Conservation (phyloP, 2,113 vertebrate species). For the Lepisosteus oculatus region DNA sequence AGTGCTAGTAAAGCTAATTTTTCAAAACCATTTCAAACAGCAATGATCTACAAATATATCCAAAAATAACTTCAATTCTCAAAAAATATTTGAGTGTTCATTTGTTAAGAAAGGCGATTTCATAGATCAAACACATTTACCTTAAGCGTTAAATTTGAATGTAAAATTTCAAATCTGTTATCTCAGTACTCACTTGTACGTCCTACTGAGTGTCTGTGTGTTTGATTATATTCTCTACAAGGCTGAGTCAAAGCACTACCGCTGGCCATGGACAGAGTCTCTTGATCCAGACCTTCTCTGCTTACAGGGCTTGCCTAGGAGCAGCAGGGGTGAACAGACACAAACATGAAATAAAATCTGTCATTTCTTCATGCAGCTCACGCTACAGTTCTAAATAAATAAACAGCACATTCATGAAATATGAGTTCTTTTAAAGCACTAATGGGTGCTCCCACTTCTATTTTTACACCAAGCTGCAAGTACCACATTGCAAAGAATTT, state of each 20-base stretch:
- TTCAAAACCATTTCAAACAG: too few species aligned
- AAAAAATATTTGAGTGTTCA: too few species aligned
- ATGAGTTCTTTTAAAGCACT: constrained; percentile 5
- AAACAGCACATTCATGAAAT: constrained; percentile 54
- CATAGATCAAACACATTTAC: too few species aligned
- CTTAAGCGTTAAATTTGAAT: too few species aligned
- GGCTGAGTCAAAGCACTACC: constrained; percentile 66
- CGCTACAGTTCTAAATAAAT: constrained; percentile 71
- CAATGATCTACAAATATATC: too few species aligned
- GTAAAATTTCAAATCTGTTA: too few species aligned
- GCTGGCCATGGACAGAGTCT: constrained; percentile 62
- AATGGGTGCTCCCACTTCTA: too few species aligned
- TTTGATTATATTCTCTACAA: constrained; percentile 60
- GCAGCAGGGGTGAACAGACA: constrained; percentile 74
- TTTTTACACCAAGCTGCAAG: too few species aligned
- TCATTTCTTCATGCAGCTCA: constrained; percentile 74
- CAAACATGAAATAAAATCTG: constrained; percentile 78
- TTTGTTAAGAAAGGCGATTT: too few species aligned
- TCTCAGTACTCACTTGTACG: constrained; percentile 73
- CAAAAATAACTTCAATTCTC: too few species aligned
- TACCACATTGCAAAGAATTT: too few species aligned
- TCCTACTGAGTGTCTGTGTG: constrained; percentile 62
- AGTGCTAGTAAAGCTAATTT: too few species aligned
- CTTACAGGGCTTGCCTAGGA: constrained; percentile 77
- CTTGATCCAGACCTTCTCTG: constrained; percentile 73